A percentile compares a stretch with the other conserved stretches of the same genome.
These are phyloP conservation scores for Ahaetulla prasina DNA, from an alignment of 2,113 vertebrate species.

Conservation along the genomic window DNA sequence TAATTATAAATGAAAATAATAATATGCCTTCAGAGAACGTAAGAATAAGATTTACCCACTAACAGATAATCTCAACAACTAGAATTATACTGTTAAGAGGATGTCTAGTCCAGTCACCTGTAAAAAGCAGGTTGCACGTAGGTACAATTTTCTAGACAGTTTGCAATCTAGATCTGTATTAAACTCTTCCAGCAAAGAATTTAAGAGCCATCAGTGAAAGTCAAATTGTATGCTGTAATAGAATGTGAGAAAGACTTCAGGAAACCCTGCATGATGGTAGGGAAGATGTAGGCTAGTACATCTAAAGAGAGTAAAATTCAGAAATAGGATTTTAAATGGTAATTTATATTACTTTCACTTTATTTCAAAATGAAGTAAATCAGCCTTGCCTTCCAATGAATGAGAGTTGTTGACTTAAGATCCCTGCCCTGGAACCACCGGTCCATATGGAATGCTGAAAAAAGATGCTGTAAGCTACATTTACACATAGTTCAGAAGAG, in stretches of 20 bases:
- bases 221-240: background rate
- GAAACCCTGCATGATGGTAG: background rate
- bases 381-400: background rate
- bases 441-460: background rate
- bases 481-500: background rate
- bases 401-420: background rate
- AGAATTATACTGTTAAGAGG: background rate
- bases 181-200: background rate
- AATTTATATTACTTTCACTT: background rate
- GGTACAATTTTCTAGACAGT: background rate
- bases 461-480: background rate
- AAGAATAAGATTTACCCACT: background rate
- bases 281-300: background rate
- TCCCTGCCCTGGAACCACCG: background rate
- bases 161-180: background rate
- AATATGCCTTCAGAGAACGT: background rate
- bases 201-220: background rate
- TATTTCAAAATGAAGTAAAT: background rate
- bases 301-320: background rate
- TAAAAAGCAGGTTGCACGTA: background rate
- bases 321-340: background rate
- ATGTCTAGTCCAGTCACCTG: background rate
- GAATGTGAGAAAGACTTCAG: background rate
- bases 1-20: constrained; percentile 9
- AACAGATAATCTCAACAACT: background rate